These are phyloP conservation scores for Pristionchus fissidentatus DNA, from an alignment of 2,888 invertebrate genomes.

Conservation along the genomic window DNA sequence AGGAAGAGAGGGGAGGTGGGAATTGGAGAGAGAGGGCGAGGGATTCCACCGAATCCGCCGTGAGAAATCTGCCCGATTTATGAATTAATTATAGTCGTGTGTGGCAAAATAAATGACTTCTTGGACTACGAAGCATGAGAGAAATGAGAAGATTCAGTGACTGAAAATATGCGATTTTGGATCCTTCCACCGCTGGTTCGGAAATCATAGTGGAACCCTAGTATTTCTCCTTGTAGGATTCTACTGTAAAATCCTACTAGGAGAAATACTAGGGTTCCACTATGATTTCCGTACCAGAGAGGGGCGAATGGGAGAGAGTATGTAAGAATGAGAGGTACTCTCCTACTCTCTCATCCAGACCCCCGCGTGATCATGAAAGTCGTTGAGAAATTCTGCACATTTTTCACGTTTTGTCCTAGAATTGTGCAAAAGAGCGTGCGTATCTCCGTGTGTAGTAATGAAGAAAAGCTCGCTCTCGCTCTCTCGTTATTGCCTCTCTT, in stretches of 20 bases:
- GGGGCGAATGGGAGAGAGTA: background rate
- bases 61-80: constrained; percentile 23
- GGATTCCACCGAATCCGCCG: background rate
- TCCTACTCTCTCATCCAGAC: too few species aligned
- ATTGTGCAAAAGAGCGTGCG: background rate
- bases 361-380: background rate
- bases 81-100: constrained; percentile 38
- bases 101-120: constrained; percentile 18
- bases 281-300: too few species aligned
- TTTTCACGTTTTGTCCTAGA: background rate
- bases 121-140: too few species aligned
- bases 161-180: too few species aligned
- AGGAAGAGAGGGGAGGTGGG: background rate
- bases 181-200: too few species aligned
- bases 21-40: background rate
- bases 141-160: too few species aligned
- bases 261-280: too few species aligned
- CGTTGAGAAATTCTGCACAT: background rate
- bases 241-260: too few species aligned
- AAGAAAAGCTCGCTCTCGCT: too few species aligned
- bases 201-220: too few species aligned
- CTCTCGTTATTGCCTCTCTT: too few species aligned
- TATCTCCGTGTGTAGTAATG: background rate
- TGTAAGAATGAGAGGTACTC: background rate
- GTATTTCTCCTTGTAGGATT: too few species aligned